Percentiles rank a stretch among this genome's conserved stretches.
These are phyloP conservation scores for Danaus melanippus DNA, from an alignment of 1,140 invertebrate species.

Conservation along the genomic window DNA sequence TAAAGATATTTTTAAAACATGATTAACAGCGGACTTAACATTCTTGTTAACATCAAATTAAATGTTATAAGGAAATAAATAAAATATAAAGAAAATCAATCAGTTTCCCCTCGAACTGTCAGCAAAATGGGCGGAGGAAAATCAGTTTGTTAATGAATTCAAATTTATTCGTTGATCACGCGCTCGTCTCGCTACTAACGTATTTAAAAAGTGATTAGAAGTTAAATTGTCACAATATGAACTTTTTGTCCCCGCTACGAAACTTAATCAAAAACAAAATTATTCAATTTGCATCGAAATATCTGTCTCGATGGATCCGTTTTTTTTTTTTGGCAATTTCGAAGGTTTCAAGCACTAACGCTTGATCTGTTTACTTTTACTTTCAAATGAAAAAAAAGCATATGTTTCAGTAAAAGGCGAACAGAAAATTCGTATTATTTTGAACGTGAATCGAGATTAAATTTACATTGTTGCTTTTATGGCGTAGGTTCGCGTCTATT, in stretches of 20 bases:
- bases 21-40: no score
- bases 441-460: constrained; percentile 57
- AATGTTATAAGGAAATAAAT: constrained; percentile 25
- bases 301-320: constrained; percentile 13
- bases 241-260: constrained; percentile 57
- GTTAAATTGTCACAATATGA: constrained; percentile 71
- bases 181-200: constrained; percentile 56
- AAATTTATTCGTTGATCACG: constrained; percentile 69
- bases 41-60: no score
- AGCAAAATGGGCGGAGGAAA: constrained; percentile 51
- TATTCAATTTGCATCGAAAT: constrained; percentile 61
- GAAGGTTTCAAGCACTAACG: background rate
- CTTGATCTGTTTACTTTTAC: constrained; percentile 11
- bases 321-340: constrained; percentile 4
- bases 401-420: constrained; percentile 6
- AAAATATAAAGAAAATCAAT: constrained; percentile 54
- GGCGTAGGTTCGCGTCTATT: constrained; percentile 48
- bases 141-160: constrained; percentile 68
- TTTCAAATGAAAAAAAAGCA: constrained; percentile 19
- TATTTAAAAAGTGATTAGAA: constrained; percentile 71
- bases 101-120: constrained; percentile 57
- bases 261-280: constrained; percentile 61
- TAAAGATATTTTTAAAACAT: no score
- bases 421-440: constrained; percentile 40
- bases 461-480: constrained; percentile 65